Conservation (phyloP, 2,888 invertebrate genomes). For the Tyria jacobaeae region DNA sequence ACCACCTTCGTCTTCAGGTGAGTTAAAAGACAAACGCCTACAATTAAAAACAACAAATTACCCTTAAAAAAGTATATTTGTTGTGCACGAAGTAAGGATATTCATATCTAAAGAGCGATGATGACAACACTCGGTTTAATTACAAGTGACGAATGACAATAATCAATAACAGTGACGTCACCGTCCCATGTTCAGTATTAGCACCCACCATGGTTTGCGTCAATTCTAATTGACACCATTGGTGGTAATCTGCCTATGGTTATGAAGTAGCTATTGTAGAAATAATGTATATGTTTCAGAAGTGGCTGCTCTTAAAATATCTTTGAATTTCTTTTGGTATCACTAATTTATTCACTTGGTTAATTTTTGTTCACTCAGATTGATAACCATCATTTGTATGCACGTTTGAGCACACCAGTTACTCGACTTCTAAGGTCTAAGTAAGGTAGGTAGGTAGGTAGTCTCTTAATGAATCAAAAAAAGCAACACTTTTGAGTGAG, state of each 20-base stretch:
- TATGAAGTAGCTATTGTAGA: conserved; percentile 28
- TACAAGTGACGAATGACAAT: conserved; percentile 41
- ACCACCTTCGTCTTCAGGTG: too few species aligned
- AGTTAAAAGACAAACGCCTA: too few species aligned
- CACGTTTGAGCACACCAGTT: not conserved
- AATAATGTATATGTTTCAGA: conserved; percentile 4
- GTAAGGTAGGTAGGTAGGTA: too few species aligned
- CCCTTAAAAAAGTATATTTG: not conserved
- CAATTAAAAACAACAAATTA: too few species aligned
- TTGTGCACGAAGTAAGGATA: not conserved
- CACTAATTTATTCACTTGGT: not conserved
- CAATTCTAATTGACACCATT: conserved; percentile 51
- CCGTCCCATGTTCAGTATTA: conserved; percentile 42
- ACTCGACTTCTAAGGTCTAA: not conserved
- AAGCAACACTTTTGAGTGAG: too few species aligned
- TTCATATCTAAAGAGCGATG: conserved; percentile 11
- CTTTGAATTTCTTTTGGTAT: not conserved
- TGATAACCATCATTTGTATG: not conserved
- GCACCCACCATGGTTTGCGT: conserved; percentile 47
- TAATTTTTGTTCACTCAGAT: not conserved
- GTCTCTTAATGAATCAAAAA: too few species aligned
- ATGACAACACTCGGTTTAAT: conserved; percentile 33
- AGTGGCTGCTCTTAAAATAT: not conserved
- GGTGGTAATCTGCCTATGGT: conserved; percentile 37
- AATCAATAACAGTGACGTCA: conserved; percentile 52